Percentiles rank a stretch among this genome's conserved stretches.
Evolutionary conservation across 1,140 invertebrate species (phyloP).

Genomic region (Parapsyche elsis): DNA sequence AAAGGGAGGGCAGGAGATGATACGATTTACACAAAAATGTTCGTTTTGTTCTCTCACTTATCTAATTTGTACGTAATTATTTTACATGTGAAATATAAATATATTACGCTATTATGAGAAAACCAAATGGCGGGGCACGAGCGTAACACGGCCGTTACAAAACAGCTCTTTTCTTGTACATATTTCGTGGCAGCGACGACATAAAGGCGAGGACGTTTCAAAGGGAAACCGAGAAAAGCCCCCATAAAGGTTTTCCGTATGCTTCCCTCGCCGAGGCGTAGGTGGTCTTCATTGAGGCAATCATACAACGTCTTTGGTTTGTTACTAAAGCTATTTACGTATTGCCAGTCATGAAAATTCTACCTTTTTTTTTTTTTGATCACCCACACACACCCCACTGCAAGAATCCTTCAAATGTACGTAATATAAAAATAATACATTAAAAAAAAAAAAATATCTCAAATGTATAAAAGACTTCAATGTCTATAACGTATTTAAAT

Average conservation of each 20-base stretch:
- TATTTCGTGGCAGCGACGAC: neutral
- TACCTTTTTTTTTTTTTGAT: slow-evolving; percentile 28
- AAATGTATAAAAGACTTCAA: too few species aligned
- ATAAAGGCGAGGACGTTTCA: slow-evolving; percentile 33
- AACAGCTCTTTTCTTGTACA: slow-evolving; percentile 34
- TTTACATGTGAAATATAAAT: neutral
- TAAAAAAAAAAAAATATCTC: too few species aligned
- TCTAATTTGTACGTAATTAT: neutral
- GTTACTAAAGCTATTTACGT: slow-evolving; percentile 47
- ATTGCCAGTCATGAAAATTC: slow-evolving; percentile 46
- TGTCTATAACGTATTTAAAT: too few species aligned
- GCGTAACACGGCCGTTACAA: slow-evolving; percentile 30
- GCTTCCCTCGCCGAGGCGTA: slow-evolving; percentile 26
- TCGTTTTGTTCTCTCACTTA: too few species aligned
- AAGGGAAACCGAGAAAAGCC: slow-evolving; percentile 43
- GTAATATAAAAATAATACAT: too few species aligned
- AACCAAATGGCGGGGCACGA: slow-evolving; percentile 2
- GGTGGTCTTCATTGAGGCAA: slow-evolving; percentile 45
- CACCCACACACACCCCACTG: neutral
- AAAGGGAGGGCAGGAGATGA: neutral
- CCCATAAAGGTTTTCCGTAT: slow-evolving; percentile 42
- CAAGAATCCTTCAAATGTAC: too few species aligned
- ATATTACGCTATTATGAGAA: neutral
- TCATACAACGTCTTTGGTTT: slow-evolving; percentile 46
- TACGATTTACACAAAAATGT: neutral